Percentiles rank a stretch among this genome's conserved stretches.
Conservation (phyloP, 2,113 vertebrate species). For the Serilophus lunatus region DNA sequence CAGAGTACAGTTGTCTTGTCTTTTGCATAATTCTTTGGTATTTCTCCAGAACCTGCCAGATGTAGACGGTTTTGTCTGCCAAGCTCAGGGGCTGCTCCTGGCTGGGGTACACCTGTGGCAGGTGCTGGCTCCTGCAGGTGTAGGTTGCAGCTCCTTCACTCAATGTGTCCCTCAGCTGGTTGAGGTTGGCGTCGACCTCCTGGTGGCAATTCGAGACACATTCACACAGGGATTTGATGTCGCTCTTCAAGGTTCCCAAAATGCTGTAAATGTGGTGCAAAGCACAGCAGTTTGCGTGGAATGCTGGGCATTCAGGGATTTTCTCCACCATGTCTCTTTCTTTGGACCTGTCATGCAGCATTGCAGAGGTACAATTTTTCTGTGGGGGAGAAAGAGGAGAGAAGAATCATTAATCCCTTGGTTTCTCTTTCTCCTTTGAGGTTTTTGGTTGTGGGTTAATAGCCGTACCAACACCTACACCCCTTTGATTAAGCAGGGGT, state of each 20-base stretch:
- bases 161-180: not conserved
- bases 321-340: accelerated
- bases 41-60: not conserved
- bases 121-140: not conserved
- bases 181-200: accelerated
- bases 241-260: accelerated
- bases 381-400: not conserved
- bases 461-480: not conserved
- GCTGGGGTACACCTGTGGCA: accelerated
- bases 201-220: accelerated
- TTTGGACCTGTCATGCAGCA: accelerated
- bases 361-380: accelerated
- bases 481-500: not conserved
- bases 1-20: accelerated
- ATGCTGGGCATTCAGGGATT: not conserved
- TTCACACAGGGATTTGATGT: not conserved
- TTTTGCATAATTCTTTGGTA: not conserved
- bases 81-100: accelerated
- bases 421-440: not conserved
- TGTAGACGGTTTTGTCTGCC: accelerated
- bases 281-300: not conserved
- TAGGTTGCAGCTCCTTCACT: accelerated
- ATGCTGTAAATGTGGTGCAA: not conserved
- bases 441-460: not conserved
- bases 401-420: not conserved